Conservation (phyloP, 2,888 invertebrate species). For the Rhingia rostrata region DNA sequence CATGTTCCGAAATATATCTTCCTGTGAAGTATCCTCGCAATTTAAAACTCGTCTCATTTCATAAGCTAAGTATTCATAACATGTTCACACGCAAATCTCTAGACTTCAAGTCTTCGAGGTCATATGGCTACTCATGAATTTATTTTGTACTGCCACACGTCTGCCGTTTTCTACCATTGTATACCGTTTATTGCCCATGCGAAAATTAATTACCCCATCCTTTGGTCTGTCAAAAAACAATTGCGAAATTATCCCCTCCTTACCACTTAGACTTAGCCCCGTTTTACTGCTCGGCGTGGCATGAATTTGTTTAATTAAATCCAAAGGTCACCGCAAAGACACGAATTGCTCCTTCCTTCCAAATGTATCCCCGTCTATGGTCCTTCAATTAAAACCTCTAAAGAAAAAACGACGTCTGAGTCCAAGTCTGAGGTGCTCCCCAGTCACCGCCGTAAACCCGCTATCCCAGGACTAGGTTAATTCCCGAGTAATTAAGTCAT, state of each 20-base stretch:
- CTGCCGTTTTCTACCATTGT: slow-evolving; percentile 6
- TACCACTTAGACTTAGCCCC: not conserved
- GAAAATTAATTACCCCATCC: slow-evolving; percentile 63
- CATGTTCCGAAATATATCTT: too few relatives aligned
- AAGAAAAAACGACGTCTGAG: not conserved
- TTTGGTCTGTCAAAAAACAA: slow-evolving; percentile 45
- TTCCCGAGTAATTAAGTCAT: slow-evolving; percentile 70
- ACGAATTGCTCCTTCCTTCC: not conserved
- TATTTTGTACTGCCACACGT: slow-evolving; percentile 23
- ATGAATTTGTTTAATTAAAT: slow-evolving; percentile 73
- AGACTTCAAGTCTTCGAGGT: slow-evolving; percentile 21
- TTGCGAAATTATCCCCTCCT: not conserved
- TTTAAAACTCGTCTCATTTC: too few relatives aligned
- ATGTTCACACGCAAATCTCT: slow-evolving; percentile 10
- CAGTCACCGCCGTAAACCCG: not conserved
- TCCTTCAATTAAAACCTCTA: slow-evolving; percentile 25
- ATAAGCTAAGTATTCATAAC: not conserved
- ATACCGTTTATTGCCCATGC: slow-evolving; percentile 53
- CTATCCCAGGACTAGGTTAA: slow-evolving; percentile 61
- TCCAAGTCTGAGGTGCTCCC: slow-evolving; percentile 41
- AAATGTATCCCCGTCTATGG: slow-evolving; percentile 35
- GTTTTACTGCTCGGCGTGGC: slow-evolving; percentile 70
- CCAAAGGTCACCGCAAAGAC: slow-evolving; percentile 65
- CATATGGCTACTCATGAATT: slow-evolving; percentile 25
- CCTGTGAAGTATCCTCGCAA: too few relatives aligned